Evolutionary conservation across 2,797 vertebrate genomes (phyloP), one percentile per base, ranked within the genome.

Genomic region (Lithobates sylvaticus): DNA sequence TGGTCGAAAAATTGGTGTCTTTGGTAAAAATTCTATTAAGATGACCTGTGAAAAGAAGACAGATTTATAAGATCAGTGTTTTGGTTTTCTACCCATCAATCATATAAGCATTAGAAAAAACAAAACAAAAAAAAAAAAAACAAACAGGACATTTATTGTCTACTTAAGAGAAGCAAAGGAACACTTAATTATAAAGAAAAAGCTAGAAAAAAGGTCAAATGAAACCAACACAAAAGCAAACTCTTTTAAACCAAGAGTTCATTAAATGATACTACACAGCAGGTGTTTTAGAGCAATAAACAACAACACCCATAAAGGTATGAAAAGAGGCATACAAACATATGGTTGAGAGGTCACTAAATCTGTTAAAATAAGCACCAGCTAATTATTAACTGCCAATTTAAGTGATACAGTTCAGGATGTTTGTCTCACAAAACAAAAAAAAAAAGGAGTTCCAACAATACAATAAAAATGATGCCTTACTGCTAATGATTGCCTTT

Each of bases 21-120:
- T 99, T 94, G 98, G 98, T 96, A 99, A 96, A 96, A 99, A 99
- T 94, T 99, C 98, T 98, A 99, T 99, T 94, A 98, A 94, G 94
- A 99, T 99, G 89, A 99, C 98, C 98, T 99, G 94, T 81, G 83
- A 89, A 91, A 88, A 93, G 79, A 93, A 89, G 91, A 93, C 15
- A 81, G 88, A 83, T 89, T 85, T 88, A 39, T 91, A 1, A 27
- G 3, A 78, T 89, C 84, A 85, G 18, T 65, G 58, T 84, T 73
- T 88, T 82, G 84, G 21, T 70, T 64, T 81, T 70, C 12, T 69
- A 34, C 47, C 81, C 44, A 69, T 84, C 81, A 87, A 69, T 84
- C 81, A 87, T 83, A 77, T 78, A 23, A 27, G 5, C 68, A 27
- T 81, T 61, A 77, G n/a, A 7, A 79, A 50, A 81, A 80, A n/a